Percentiles rank a stretch among this genome's conserved stretches.
Evolutionary conservation across 2,113 vertebrate species (phyloP).

Genomic region (Nothoprocta pentlandii): DNA sequence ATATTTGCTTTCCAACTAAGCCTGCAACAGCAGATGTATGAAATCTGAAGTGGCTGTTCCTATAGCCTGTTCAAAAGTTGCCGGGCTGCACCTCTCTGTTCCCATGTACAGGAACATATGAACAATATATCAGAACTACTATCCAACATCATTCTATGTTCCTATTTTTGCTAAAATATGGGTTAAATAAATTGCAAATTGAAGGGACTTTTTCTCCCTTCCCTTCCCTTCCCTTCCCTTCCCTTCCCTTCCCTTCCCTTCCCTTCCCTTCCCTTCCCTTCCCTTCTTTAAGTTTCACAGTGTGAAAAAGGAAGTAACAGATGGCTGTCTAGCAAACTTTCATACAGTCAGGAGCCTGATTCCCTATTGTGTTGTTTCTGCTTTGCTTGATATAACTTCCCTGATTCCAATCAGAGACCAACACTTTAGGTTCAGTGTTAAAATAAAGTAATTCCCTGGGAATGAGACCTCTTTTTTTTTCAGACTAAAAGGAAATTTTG

Average conservation of each 20-base stretch:
- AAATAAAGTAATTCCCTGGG: background rate
- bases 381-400: background rate
- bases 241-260: background rate
- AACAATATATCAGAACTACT: background rate
- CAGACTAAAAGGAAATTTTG: background rate
- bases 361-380: background rate
- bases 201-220: background rate
- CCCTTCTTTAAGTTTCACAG: background rate
- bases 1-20: conserved; percentile 18
- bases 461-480: background rate
- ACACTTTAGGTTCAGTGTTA: background rate
- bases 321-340: background rate
- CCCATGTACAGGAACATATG: background rate
- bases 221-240: background rate
- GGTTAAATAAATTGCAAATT: background rate
- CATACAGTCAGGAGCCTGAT: background rate
- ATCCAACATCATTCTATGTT: background rate
- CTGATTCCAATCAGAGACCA: background rate
- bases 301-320: background rate
- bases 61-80: background rate
- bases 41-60: background rate
- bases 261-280: background rate
- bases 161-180: background rate
- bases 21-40: rapidly evolving
- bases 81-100: background rate